Evolutionary conservation across 2,888 invertebrate genomes (phyloP), one percentile per base, ranked within the genome.

Genomic region (Sinelater perroti): DNA sequence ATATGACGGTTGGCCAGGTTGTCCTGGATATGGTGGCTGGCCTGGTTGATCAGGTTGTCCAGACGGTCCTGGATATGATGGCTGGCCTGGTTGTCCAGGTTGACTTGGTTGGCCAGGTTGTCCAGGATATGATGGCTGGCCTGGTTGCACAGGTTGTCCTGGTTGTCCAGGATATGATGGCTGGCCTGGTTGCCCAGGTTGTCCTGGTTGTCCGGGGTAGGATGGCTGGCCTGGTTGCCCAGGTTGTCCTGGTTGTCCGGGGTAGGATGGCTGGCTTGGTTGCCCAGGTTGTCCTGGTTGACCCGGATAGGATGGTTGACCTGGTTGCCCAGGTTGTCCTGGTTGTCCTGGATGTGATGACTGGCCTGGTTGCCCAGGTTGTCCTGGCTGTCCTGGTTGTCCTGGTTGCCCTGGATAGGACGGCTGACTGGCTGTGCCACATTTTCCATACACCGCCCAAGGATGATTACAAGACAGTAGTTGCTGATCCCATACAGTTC

Each of bases 121-220:
- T 53, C 53, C 55, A 52, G 42, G 56, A 60, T n/a, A 35, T 40
- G 62, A 59, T 8, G 64, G 63, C 44, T 53, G 53, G 28, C 60
- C 62, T 14, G 65, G 53, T 53, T 47, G 63, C 17, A 86, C 54
- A 1, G 57, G 52, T 26, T 36, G 54, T 46, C 60, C 62, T 7
- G 65, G 65, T 46, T 46, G 16, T 7, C 55, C 53, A 42, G 63
- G 61, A 24, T 33, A 26, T 5, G 30, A 24, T 38, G 58, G 33
- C 36, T 50, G 36, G 10, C 51, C 45, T 30, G 52, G 53, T 51
- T 40, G 42, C 2, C 60, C 54, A 1, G 63, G 58, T 24, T 54
- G 50, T 7, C 55, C 51, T 13, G 60, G 45, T 45, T 47, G 63
- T 14, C 65, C 67, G 42, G 65, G 56, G 18, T 33, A 31, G 11